Percentiles rank a stretch among this genome's conserved stretches.
Evolutionary conservation across 2,113 vertebrate genomes (phyloP).

Genomic region (Sminthopsis crassicaudata): DNA sequence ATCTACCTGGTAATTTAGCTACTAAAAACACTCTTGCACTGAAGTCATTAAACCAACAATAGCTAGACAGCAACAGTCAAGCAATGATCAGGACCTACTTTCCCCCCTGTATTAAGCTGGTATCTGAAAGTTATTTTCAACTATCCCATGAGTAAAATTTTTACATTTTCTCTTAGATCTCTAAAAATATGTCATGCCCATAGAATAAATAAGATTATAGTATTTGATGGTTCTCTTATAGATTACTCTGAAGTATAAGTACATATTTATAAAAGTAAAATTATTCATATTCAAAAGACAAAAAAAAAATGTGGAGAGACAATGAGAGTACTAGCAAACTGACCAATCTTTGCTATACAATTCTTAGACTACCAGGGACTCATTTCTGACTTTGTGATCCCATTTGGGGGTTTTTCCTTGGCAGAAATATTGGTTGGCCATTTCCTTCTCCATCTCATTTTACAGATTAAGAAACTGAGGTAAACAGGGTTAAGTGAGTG

Average conservation of each 20-base stretch:
- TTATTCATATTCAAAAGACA: neutral
- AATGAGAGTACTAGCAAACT: neutral
- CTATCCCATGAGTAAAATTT: neutral
- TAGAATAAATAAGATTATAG: neutral
- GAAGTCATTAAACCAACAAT: neutral
- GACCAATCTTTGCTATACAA: neutral
- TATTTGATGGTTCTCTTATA: neutral
- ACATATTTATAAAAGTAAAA: neutral
- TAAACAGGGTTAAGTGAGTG: neutral
- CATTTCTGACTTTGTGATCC: no score
- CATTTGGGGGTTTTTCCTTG: no score
- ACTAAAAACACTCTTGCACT: conserved; percentile 7
- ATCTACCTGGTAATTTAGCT: conserved; percentile 4
- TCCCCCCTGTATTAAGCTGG: neutral
- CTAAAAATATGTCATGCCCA: neutral
- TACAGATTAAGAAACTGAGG: neutral
- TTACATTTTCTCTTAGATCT: neutral
- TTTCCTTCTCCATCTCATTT: no score
- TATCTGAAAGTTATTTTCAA: conserved; percentile 10
- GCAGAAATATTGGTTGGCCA: no score
- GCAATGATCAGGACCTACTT: neutral
- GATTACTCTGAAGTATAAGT: neutral
- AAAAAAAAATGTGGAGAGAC: neutral
- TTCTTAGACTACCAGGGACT: neutral
- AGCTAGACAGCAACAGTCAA: conserved; percentile 1